Conservation (phyloP, 2,888 invertebrate species). For the Hypena proboscidalis region DNA sequence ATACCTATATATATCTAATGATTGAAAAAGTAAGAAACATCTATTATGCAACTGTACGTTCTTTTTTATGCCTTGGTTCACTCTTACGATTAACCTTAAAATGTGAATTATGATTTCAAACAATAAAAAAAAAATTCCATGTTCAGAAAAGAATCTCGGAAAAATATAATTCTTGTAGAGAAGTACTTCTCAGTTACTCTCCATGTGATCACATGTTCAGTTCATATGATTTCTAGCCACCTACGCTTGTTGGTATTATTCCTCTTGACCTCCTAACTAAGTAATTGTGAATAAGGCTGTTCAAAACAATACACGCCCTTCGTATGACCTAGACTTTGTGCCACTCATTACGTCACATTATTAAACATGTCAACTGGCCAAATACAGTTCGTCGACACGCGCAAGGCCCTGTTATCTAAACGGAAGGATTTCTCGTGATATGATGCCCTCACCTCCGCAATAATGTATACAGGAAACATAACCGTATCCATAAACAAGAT, state of each 20-base stretch:
- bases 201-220: too few relatives aligned
- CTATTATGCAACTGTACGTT: too few relatives aligned
- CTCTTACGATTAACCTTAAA: too few relatives aligned
- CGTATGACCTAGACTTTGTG: conserved; percentile 31
- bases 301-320: conserved; percentile 18
- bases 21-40: too few relatives aligned
- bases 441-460: conserved; percentile 33
- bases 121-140: too few relatives aligned
- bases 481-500: conserved; percentile 20
- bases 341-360: conserved; percentile 38
- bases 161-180: too few relatives aligned
- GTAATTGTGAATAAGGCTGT: conserved; percentile 20
- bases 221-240: too few relatives aligned
- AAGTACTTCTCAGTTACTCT: too few relatives aligned
- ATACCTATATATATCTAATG: too few relatives aligned
- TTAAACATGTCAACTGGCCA: conserved; percentile 38
- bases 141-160: too few relatives aligned
- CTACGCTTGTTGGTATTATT: conserved; percentile 17
- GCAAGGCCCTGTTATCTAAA: conserved; percentile 39
- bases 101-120: too few relatives aligned
- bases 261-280: conserved; percentile 17
- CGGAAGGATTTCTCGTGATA: conserved; percentile 44
- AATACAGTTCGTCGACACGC: conserved; percentile 36
- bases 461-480: conserved; percentile 38
- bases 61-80: too few relatives aligned